Conservation (phyloP, 2,113 vertebrate genomes). For the Hymenochirus boettgeri region DNA sequence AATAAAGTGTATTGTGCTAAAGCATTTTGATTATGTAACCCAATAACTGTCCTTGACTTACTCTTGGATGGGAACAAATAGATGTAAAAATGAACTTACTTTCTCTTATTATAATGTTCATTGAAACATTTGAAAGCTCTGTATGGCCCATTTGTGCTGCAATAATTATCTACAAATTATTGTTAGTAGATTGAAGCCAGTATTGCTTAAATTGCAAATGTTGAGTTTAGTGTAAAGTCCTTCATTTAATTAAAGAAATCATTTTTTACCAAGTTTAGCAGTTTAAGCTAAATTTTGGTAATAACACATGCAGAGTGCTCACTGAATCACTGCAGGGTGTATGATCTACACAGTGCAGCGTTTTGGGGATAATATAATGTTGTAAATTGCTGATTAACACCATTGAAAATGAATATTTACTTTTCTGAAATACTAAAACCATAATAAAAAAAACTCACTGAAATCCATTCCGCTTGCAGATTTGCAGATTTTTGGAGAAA, state of each 20-base stretch:
- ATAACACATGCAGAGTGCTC: background rate
- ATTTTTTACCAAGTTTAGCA: background rate
- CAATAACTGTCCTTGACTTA: slow-evolving; percentile 36
- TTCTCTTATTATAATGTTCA: slow-evolving; percentile 44
- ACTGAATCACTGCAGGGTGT: background rate
- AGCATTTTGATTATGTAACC: background rate
- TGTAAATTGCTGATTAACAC: too few species aligned
- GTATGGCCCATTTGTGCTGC: slow-evolving; percentile 45
- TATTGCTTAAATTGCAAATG: slow-evolving; percentile 23
- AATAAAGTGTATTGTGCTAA: too few species aligned
- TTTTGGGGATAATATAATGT: background rate
- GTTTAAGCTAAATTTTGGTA: background rate
- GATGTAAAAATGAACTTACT: slow-evolving; percentile 33
- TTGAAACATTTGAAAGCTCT: slow-evolving; percentile 39
- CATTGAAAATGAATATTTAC: too few species aligned
- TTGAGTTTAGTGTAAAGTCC: slow-evolving; percentile 19
- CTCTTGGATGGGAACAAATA: slow-evolving; percentile 36
- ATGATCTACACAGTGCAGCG: background rate
- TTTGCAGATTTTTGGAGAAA: too few species aligned
- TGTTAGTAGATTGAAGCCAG: slow-evolving; percentile 8
- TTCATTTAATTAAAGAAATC: slow-evolving; percentile 37
- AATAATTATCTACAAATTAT: slow-evolving; percentile 48
- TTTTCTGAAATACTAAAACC: too few species aligned
- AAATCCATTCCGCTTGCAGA: too few species aligned
- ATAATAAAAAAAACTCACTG: too few species aligned